Base-by-base conservation (phyloP, 1,140 invertebrate genomes). In the Caenorhabditis latens region DNA sequence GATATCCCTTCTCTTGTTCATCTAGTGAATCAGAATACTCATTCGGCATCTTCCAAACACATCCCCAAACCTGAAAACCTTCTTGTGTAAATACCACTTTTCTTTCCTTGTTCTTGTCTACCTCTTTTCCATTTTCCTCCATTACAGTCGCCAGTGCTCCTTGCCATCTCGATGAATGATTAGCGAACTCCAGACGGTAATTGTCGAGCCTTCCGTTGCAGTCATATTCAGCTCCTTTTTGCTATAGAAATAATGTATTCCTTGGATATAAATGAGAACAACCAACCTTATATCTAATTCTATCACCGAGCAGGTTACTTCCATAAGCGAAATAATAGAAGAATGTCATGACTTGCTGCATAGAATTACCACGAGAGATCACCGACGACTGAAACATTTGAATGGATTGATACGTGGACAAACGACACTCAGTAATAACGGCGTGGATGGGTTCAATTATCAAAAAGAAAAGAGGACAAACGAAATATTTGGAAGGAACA, bases 21-120 rank as follows among this genome's bases (percentile, higher is more conserved):
- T 84, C 84, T 14, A 84, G 21, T 50, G 84, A 84, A 50, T 46
- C 42, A 4, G 61, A 84, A 84, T 50, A 63, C 43, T 65, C 46
- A 46, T 84, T 84, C 40, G 57, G 83, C 42, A 84, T 84, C 43
- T 84, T 84, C 83, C 83, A 84, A 2, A 84, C 83, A 48, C 83
- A 84, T 58, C 83, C 83, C 83, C 83, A 84, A 21, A 63, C 50
- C 75, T 82, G 11, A 19, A 75, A 75, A 16, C 1, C 6, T 75
- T 2, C 2, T 32, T 32, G 32, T 32, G 32, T n/a, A n/a, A 32
- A 32, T 32, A 19, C 21, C 3, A 3, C 1, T 21, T 21, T 19
- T 19, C 67, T 32, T 46, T 40, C 21, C 4, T 75, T 19, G 21
- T 40, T 8, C 6, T 40, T 16, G 8, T 32, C 7, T 19, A 75